A percentile compares a stretch with the other conserved stretches of the same genome.
Conservation (phyloP, 2,113 vertebrate genomes). For the Naja naja region DNA sequence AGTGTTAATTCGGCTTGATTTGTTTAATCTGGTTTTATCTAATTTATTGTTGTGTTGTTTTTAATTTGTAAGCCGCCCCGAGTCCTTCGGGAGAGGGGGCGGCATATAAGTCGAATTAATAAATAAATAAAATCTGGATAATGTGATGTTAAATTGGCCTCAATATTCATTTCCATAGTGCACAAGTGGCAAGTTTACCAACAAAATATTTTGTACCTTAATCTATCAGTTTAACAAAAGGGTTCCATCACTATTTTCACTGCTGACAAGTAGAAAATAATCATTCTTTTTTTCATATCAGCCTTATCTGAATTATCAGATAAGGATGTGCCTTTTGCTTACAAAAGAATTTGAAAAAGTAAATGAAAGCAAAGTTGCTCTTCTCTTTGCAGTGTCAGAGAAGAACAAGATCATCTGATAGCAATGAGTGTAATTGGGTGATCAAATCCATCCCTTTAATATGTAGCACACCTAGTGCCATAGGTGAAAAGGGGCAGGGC, state of each 20-base stretch:
- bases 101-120: too few species aligned
- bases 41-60: too few species aligned
- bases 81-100: too few species aligned
- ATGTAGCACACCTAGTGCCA: not conserved
- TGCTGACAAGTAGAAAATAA: slow-evolving; percentile 26
- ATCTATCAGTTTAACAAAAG: slow-evolving; percentile 37
- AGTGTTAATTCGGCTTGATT: too few species aligned
- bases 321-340: not conserved
- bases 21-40: too few species aligned
- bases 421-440: not conserved
- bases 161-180: slow-evolving; percentile 37
- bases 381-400: not conserved
- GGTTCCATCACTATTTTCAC: not conserved
- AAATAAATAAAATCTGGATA: slow-evolving; percentile 14
- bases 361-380: fast-evolving
- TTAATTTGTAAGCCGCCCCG: too few species aligned
- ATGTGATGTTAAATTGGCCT: slow-evolving; percentile 39
- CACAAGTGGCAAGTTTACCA: slow-evolving; percentile 19
- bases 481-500: not conserved
- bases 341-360: not conserved
- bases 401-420: not conserved
- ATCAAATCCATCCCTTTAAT: not conserved
- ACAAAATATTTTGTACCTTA: not conserved
- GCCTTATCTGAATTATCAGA: slow-evolving; percentile 17
- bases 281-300: slow-evolving; percentile 25